Evolutionary conservation across 2,113 vertebrate species (phyloP), one percentile per base, ranked within the genome.

Genomic region (Nothocercus nigrocapillus): DNA sequence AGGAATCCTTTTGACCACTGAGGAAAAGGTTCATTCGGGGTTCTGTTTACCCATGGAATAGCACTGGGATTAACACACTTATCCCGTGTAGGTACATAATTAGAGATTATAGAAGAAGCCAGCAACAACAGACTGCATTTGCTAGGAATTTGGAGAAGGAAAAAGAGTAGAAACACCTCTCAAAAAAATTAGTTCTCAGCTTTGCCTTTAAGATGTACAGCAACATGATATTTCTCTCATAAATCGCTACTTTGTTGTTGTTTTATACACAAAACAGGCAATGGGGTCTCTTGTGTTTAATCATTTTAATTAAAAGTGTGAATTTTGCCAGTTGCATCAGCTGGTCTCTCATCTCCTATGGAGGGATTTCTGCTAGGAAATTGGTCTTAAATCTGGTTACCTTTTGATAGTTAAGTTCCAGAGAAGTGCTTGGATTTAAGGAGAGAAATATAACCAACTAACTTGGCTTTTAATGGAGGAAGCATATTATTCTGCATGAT

Each of bases 261-360:
- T 95, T 97, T 97, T 82, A 51, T 78, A 69, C 80, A 87, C 54
- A 76, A 94, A 97, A 94, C 93, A 92, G 80, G 94, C 93, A 97
- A 83, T 95, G 77, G 82, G 94, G 95, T 96, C 94, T 94, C 85
- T 93, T 73, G 27, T 96, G 95, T 96, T 96, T 96, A 96, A 63
- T 93, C 49, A 82, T 85, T 73, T 85, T 80, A 69, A 95, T 85
- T 83, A 91, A 87, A 96, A 95, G 89, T 90, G 80, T 86, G 67
- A 87, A 85, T 91, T 95, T 96, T 93, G 51, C 91, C 85, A 89
- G 47, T 94, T 88, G 24, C 22, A 90, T 83, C 86, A 89, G 81
- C 85, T 93, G 63, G 89, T 96, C 90, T 92, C 16, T 95, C 77
- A 76, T 93, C 93, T 94, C 75, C 70, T 86, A 18, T 3, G 61